These are phyloP conservation scores for Aphelocoma californica DNA, from an alignment of 2,797 vertebrate genomes.

Conservation along the genomic window DNA sequence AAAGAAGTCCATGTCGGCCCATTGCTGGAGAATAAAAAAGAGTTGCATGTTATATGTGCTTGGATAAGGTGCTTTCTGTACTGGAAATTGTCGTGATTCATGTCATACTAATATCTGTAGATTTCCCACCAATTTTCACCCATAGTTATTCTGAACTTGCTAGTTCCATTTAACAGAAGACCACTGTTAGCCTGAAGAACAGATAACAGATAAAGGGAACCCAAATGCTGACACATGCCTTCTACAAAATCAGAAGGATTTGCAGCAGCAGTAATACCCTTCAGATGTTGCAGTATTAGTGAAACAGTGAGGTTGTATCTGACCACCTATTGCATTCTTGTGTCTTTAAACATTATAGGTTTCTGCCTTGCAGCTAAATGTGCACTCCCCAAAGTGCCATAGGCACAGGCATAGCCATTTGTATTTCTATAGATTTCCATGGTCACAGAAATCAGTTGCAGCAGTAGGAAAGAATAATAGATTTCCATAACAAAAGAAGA, in stretches of 20 bases:
- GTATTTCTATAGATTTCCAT: slow-evolving; percentile 30
- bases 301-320: background rate
- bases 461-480: slow-evolving; percentile 15
- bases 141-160: background rate
- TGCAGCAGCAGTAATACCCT: background rate
- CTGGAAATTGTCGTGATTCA: background rate
- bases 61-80: background rate
- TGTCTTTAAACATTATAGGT: background rate
- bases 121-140: background rate
- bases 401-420: background rate
- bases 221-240: background rate
- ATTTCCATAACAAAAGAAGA: slow-evolving; percentile 53
- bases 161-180: background rate
- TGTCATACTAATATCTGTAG: background rate
- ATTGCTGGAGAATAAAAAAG: background rate
- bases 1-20: background rate
- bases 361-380: background rate
- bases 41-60: background rate
- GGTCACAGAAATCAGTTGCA: slow-evolving; percentile 23
- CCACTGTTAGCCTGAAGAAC: background rate
- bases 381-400: background rate
- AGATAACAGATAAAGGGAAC: background rate
- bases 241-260: background rate
- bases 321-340: background rate
- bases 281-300: background rate